Base-by-base conservation (phyloP, 2,113 vertebrate genomes). In the Dasyornis broadbenti region DNA sequence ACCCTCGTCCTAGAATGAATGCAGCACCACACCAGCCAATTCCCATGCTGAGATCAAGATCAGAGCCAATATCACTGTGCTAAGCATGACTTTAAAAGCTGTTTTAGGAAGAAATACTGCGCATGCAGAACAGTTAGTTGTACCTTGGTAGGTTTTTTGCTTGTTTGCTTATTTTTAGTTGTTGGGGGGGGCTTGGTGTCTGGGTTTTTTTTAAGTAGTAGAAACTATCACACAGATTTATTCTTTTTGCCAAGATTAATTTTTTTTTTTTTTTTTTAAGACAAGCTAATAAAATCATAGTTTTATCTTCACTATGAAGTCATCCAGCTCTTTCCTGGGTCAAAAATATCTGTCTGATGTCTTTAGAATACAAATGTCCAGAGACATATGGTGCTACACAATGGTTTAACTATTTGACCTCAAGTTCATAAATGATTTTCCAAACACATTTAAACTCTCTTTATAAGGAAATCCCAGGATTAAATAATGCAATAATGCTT, bases 171-270 rank as follows among this genome's bases (percentile, higher is more conserved):
- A 7, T n/a, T 54, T 75, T 35, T 10, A 54, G 4, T 31, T 27
- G 4, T 73, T 66, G 13, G 6, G 3, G 13, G 2, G 5, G 11
- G 4, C 1, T n/a, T 37, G 33, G 10, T 2, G 3, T 4, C 17
- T 47, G 22, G 68, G 27, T 1, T 1, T 18, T 44, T 89, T 68
- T 33, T 40, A 20, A 78, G 16, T 37, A 60, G 42, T 24, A 52
- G 52, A 75, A 90, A 45, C 18, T 64, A 13, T 64, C 19, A 60
- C 7, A 39, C 4, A 59, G 30, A 64, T 59, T 42, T 40, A 26
- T 82, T 78, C 12, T 14, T 84, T 75, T 64, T 83, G 5, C 11
- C 16, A 63, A 52, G 26, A 23, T 57, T 59, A 4, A 11, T 10
- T 9, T 8, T 45, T 56, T 73, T 33, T 40, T 64, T 0, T 64